Percentiles rank a stretch among this genome's conserved stretches.
Evolutionary conservation across 2,113 vertebrate species (phyloP).

Genomic region (Cyanistes caeruleus): DNA sequence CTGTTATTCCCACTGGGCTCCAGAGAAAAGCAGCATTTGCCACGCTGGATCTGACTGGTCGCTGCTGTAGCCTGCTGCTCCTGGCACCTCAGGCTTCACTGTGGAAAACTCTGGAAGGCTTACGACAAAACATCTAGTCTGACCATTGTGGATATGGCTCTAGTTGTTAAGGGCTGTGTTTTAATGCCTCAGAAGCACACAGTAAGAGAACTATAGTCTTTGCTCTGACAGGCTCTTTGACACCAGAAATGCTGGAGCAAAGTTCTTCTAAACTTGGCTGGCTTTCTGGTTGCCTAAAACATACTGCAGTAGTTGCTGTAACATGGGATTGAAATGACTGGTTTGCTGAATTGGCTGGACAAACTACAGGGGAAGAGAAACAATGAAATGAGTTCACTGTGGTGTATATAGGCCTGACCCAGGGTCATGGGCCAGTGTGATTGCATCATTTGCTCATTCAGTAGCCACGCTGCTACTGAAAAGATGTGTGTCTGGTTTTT

Average conservation of each 20-base stretch:
- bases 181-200: background rate
- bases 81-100: background rate
- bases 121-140: background rate
- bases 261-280: background rate
- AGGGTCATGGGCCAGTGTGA: background rate
- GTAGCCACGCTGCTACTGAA: background rate
- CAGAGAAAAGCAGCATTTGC: constrained; percentile 11
- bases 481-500: background rate
- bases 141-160: background rate
- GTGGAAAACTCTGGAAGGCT: background rate
- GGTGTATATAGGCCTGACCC: background rate
- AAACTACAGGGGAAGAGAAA: background rate
- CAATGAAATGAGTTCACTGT: background rate
- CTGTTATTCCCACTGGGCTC: background rate
- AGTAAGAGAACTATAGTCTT: background rate
- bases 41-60: background rate
- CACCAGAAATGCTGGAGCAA: background rate
- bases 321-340: background rate
- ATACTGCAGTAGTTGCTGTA: background rate
- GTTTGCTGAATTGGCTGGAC: background rate
- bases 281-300: background rate
- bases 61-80: background rate
- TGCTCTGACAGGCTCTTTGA: background rate
- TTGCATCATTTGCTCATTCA: background rate
- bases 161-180: background rate